phyloP scores from a whole-genome alignment of 1,140 invertebrate genomes.

The Harlomillsia oculata region DNA sequence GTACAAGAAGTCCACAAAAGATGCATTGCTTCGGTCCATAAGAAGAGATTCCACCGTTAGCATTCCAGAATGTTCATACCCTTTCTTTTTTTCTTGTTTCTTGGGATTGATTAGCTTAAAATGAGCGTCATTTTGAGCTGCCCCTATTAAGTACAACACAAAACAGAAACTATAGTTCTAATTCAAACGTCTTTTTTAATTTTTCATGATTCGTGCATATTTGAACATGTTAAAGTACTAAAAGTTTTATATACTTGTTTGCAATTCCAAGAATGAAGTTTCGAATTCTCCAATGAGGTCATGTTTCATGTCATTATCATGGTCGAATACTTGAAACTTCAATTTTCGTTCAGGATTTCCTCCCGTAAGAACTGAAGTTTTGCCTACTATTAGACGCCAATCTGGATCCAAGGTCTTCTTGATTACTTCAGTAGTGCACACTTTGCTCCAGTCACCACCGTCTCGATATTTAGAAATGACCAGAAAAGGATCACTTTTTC shows the following conservation, averaged over 20 bases:
- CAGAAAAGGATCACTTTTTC: slow-evolving; percentile 49
- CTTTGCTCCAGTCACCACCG: slow-evolving; percentile 44
- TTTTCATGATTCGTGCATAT: background rate
- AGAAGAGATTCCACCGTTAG: slow-evolving; percentile 28
- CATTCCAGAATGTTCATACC: slow-evolving; percentile 45
- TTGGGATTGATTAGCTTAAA: slow-evolving; percentile 42
- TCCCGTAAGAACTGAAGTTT: slow-evolving; percentile 44
- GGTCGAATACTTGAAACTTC: slow-evolving; percentile 44
- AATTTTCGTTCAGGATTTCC: slow-evolving; percentile 46
- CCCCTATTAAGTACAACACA: background rate
- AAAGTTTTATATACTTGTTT: slow-evolving; percentile 27
- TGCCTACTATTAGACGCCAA: slow-evolving; percentile 46
- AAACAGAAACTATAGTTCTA: background rate
- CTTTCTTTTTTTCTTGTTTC: slow-evolving; percentile 44
- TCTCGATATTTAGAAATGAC: slow-evolving; percentile 45
- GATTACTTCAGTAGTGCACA: slow-evolving; percentile 48
- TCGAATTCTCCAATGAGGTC: slow-evolving; percentile 44
- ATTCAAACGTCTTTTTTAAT: background rate
- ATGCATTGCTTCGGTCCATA: slow-evolving; percentile 18
- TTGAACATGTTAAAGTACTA: background rate
- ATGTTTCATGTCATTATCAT: slow-evolving; percentile 43
- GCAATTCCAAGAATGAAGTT: slow-evolving; percentile 38
- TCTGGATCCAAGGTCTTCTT: slow-evolving; percentile 49
- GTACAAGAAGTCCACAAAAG: slow-evolving; percentile 37
- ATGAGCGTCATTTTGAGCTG: slow-evolving; percentile 1